phyloP scores from a whole-genome alignment of 2,113 vertebrate species.

The Laticauda laticaudata region DNA sequence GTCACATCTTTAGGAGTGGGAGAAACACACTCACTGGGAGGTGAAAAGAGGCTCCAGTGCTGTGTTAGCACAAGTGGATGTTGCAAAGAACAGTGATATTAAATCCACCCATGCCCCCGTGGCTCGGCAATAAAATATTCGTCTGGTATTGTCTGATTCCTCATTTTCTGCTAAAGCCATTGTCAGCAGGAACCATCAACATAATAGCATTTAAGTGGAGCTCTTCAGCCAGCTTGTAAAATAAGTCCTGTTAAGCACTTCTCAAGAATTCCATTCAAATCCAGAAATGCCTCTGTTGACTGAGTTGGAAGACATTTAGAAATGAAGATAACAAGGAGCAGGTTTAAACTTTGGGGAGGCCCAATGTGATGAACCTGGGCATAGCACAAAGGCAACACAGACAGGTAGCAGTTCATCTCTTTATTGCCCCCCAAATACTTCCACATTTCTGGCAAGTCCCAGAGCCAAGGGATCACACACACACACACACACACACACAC shows the following conservation, averaged over 20 bases:
- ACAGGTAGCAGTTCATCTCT: too few species aligned
- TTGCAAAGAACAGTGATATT: slow-evolving; percentile 51
- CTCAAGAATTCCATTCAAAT: slow-evolving; percentile 60
- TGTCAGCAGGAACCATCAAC: slow-evolving; percentile 60
- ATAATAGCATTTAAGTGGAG: slow-evolving; percentile 50
- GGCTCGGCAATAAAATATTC: slow-evolving; percentile 59
- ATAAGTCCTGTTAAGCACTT: slow-evolving; percentile 59
- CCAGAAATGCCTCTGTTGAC: slow-evolving; percentile 53
- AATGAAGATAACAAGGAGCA: too few species aligned
- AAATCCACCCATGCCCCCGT: not conserved
- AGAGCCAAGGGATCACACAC: too few species aligned
- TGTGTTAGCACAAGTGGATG: slow-evolving; percentile 52
- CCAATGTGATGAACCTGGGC: too few species aligned
- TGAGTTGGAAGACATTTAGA: not conserved
- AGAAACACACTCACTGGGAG: slow-evolving; percentile 48
- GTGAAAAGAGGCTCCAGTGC: slow-evolving; percentile 45
- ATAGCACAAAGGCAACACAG: too few species aligned
- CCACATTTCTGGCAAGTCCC: too few species aligned
- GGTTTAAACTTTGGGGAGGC: too few species aligned
- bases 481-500: too few species aligned
- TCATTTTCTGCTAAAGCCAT: slow-evolving; percentile 52
- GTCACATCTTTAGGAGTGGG: slow-evolving; percentile 43
- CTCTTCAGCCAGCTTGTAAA: slow-evolving; percentile 66
- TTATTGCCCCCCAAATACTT: too few species aligned
- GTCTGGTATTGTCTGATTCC: slow-evolving; percentile 63